A percentile compares a stretch with the other conserved stretches of the same genome.
Conservation (phyloP, 2,888 invertebrate genomes). For the Megaustenia siamemsis region DNA sequence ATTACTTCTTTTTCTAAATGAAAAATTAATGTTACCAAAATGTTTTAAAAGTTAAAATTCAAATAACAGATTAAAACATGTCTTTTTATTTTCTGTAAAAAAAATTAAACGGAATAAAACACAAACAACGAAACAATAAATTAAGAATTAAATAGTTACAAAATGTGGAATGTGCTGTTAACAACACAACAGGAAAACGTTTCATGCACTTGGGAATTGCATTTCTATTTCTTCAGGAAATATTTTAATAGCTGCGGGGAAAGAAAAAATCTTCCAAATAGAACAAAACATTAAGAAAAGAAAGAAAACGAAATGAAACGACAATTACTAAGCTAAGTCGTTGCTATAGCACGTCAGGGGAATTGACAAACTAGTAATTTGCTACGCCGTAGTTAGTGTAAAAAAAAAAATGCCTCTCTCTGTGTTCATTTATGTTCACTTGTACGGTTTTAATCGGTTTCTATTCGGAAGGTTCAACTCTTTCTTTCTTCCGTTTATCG, state of each 20-base stretch:
- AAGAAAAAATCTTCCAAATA: too few species aligned
- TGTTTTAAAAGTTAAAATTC: too few species aligned
- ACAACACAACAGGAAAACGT: neutral
- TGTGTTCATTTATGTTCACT: conserved; percentile 37
- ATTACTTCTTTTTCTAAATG: too few species aligned
- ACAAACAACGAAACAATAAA: neutral
- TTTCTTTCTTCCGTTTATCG: conserved; percentile 39
- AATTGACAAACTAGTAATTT: conserved; percentile 9
- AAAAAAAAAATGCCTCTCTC: conserved; percentile 10
- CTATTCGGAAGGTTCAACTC: conserved; percentile 37
- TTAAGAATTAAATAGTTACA: neutral
- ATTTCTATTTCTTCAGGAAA: neutral
- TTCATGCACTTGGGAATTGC: neutral
- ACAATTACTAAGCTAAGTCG: neutral
- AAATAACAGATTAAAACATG: too few species aligned
- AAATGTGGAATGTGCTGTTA: neutral
- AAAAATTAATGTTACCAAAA: too few species aligned
- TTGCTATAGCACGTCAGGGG: neutral
- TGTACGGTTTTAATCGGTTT: conserved; percentile 39
- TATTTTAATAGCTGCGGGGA: neutral
- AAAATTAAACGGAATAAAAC: neutral
- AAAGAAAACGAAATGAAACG: neutral
- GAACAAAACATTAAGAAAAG: neutral
- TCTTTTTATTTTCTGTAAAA: neutral
- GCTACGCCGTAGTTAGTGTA: neutral